Percentiles rank a stretch among this genome's conserved stretches.
phyloP scores from a whole-genome alignment of 2,888 invertebrate genomes.

The Onchidella celtica region DNA sequence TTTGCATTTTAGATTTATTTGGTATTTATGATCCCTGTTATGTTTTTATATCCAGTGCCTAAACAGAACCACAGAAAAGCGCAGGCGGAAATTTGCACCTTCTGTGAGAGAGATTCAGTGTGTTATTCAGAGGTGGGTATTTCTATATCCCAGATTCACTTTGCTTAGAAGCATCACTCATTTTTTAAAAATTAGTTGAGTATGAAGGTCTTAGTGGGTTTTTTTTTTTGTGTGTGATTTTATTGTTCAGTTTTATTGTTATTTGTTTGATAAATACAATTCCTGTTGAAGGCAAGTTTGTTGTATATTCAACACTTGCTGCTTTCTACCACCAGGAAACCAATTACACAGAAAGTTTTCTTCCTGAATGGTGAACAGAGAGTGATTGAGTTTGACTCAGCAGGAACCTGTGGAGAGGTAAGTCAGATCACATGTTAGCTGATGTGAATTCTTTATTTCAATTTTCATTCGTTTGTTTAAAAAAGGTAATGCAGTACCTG shows the following conservation, averaged over 20 bases:
- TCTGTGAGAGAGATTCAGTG: conserved; percentile 95
- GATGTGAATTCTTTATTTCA: neutral
- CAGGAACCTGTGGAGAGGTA: conserved; percentile 91
- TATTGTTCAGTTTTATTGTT: too few relatives aligned
- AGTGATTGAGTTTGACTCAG: conserved; percentile 96
- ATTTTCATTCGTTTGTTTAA: too few relatives aligned
- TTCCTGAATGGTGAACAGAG: conserved; percentile 97
- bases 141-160: too few relatives aligned
- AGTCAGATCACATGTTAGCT: neutral
- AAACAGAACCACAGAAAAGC: conserved; percentile 83
- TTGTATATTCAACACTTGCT: too few relatives aligned
- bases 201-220: too few relatives aligned
- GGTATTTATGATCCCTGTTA: conserved; percentile 25
- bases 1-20: neutral
- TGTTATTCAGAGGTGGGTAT: conserved; percentile 86
- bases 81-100: conserved; percentile 93
- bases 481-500: too few relatives aligned
- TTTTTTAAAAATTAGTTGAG: too few relatives aligned
- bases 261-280: too few relatives aligned
- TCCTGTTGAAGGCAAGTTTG: too few relatives aligned
- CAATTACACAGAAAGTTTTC: conserved; percentile 93
- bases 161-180: too few relatives aligned
- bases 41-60: conserved; percentile 83
- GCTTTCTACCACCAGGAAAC: too few relatives aligned
- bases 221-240: too few relatives aligned